Evolutionary conservation across 1,140 invertebrate genomes (phyloP).

Genomic region (Trichonephila clavipes): DNA sequence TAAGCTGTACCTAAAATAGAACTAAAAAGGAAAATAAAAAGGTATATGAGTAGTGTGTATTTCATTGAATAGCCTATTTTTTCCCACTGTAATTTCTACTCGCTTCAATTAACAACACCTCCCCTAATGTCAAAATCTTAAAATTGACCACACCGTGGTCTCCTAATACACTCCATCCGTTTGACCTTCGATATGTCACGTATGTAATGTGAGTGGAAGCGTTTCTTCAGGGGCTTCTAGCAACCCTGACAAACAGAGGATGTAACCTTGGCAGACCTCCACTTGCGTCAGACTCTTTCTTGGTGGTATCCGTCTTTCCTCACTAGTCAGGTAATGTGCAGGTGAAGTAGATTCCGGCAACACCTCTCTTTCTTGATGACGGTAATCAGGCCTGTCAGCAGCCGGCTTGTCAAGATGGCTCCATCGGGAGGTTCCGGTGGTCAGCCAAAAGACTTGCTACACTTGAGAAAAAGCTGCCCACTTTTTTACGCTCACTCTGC

Average conservation of each 20-base stretch:
- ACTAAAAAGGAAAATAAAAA: too few species aligned
- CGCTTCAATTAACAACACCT: neutral
- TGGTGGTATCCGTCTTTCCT: constrained; percentile 48
- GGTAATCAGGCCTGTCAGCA: constrained; percentile 65
- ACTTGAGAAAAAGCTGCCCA: neutral
- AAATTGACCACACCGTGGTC: neutral
- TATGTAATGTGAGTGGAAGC: neutral
- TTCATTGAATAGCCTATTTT: too few species aligned
- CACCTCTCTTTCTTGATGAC: constrained; percentile 63
- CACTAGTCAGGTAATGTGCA: constrained; percentile 50
- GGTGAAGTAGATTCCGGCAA: constrained; percentile 45
- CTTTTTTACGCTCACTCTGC: neutral
- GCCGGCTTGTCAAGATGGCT: constrained; percentile 65
- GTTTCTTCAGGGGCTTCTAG: neutral
- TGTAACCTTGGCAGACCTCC: constrained; percentile 29
- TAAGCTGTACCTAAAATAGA: too few species aligned
- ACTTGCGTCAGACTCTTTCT: constrained; percentile 28
- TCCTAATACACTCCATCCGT: neutral
- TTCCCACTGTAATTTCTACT: neutral
- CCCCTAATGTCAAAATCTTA: neutral
- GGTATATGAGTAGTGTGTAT: too few species aligned
- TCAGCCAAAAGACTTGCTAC: constrained; percentile 22
- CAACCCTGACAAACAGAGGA: constrained; percentile 9
- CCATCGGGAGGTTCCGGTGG: constrained; percentile 56
- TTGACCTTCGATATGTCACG: constrained; percentile 22